phyloP scores from a whole-genome alignment of 2,888 invertebrate species.

The Eristalinus sepulchralis region DNA sequence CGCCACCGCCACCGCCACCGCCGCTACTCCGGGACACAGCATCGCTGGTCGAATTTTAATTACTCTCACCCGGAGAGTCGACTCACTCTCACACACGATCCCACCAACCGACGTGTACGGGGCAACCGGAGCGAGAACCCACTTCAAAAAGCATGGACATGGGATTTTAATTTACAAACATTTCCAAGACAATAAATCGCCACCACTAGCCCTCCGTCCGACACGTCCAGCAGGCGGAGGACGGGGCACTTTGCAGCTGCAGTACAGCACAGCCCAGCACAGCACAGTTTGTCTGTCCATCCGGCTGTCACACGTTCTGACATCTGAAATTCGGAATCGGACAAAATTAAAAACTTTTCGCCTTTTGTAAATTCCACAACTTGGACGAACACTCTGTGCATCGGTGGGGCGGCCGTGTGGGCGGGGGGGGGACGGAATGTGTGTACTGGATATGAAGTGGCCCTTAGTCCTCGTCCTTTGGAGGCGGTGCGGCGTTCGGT shows the following conservation, averaged over 20 bases:
- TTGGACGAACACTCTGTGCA: conserved; percentile 39
- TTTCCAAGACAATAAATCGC: conserved; percentile 72
- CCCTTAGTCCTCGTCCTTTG: conserved; percentile 1
- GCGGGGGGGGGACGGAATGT: conserved; percentile 19
- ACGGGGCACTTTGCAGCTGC: conserved; percentile 23
- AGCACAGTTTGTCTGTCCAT: conserved; percentile 71
- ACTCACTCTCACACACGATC: not conserved
- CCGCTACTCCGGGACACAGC: conserved; percentile 21
- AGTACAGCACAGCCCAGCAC: conserved; percentile 26
- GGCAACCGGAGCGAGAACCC: conserved; percentile 35
- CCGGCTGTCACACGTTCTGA: conserved; percentile 72
- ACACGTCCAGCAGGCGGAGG: not conserved
- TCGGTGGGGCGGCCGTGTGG: not conserved
- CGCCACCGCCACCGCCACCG: no score
- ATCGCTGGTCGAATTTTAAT: conserved; percentile 59
- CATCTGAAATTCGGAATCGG: conserved; percentile 74
- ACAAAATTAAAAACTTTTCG: conserved; percentile 74
- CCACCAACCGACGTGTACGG: not conserved
- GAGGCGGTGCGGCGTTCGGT: not conserved
- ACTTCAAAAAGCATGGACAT: conserved; percentile 69
- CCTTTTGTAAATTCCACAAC: conserved; percentile 69
- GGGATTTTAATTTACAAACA: conserved; percentile 72
- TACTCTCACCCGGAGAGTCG: conserved; percentile 49
- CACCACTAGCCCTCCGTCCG: conserved; percentile 18
- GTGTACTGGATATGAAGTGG: conserved; percentile 9